These are phyloP conservation scores for Melinaea menophilus DNA, from an alignment of 2,888 invertebrate genomes.

Conservation along the genomic window DNA sequence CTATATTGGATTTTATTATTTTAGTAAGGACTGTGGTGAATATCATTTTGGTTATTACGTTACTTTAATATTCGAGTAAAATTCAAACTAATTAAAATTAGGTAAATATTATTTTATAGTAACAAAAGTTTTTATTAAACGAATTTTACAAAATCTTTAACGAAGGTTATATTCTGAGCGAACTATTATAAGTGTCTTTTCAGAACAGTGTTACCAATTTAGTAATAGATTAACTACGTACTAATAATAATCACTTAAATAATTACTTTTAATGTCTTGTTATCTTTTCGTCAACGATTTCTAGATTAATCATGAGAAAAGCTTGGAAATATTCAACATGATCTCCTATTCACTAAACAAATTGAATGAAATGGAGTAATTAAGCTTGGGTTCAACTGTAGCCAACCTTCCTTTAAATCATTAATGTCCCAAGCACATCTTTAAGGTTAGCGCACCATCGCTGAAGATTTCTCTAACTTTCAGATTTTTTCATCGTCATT, in stretches of 20 bases:
- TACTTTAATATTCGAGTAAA: background rate
- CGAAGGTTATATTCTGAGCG: too few species aligned
- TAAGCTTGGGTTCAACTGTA: conserved; percentile 14
- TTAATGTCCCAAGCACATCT: background rate
- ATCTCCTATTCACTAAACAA: conserved; percentile 17
- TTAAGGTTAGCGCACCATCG: background rate
- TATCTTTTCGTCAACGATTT: background rate
- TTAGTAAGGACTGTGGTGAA: background rate
- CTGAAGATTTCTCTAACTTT: background rate
- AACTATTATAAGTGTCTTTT: too few species aligned
- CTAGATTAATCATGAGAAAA: too few species aligned
- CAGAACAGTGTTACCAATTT: too few species aligned
- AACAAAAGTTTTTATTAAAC: too few species aligned
- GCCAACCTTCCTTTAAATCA: conserved; percentile 21
- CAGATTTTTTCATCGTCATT: background rate
- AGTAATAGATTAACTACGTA: conserved; percentile 14
- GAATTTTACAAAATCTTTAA: too few species aligned
- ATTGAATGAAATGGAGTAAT: conserved; percentile 20
- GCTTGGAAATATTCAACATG: background rate
- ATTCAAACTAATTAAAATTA: background rate
- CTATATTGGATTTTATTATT: conserved; percentile 14
- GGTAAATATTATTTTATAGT: too few species aligned
- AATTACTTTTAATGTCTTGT: background rate
- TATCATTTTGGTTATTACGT: background rate
- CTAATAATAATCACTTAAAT: conserved; percentile 4